A percentile compares a stretch with the other conserved stretches of the same genome.
These are phyloP conservation scores for Hydroisotoma schaefferi DNA, from an alignment of 2,888 invertebrate genomes.

Conservation along the genomic window DNA sequence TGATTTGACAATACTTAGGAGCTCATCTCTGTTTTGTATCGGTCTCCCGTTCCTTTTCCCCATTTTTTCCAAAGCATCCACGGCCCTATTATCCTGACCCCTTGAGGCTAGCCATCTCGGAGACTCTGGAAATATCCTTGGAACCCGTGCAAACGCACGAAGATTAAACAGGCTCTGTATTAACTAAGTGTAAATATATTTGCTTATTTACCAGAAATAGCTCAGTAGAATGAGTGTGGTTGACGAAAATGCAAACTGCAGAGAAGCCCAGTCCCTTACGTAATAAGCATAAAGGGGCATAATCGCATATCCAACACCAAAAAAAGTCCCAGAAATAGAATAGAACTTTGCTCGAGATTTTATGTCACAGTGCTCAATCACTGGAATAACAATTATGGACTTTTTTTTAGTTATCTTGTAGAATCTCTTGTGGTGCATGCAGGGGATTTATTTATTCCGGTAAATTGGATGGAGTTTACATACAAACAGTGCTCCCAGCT, in stretches of 20 bases:
- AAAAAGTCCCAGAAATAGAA: constrained; percentile 21
- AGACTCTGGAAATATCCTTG: constrained; percentile 46
- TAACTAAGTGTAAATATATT: no score
- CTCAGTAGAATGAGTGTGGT: constrained; percentile 27
- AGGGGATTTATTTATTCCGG: no score
- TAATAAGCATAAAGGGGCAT: constrained; percentile 41
- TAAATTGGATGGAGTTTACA: neutral
- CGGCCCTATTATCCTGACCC: constrained; percentile 35
- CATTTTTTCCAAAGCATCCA: constrained; percentile 30
- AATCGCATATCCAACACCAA: constrained; percentile 31
- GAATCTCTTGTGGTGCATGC: neutral
- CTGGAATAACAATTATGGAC: constrained; percentile 19
- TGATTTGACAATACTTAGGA: constrained; percentile 25
- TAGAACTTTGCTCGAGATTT: constrained; percentile 31
- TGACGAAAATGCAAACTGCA: constrained; percentile 40
- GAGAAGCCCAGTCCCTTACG: constrained; percentile 32
- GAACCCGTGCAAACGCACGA: no score
- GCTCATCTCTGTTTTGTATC: constrained; percentile 16
- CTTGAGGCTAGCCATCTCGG: constrained; percentile 42
- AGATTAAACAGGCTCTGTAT: no score
- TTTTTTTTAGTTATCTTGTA: neutral
- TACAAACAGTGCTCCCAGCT: neutral
- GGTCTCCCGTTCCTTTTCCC: constrained; percentile 35
- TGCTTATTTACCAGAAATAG: constrained; percentile 38
- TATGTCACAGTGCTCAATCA: constrained; percentile 42